These are phyloP conservation scores for Anthoscopus minutus DNA, from an alignment of 2,113 vertebrate species.

Conservation along the genomic window DNA sequence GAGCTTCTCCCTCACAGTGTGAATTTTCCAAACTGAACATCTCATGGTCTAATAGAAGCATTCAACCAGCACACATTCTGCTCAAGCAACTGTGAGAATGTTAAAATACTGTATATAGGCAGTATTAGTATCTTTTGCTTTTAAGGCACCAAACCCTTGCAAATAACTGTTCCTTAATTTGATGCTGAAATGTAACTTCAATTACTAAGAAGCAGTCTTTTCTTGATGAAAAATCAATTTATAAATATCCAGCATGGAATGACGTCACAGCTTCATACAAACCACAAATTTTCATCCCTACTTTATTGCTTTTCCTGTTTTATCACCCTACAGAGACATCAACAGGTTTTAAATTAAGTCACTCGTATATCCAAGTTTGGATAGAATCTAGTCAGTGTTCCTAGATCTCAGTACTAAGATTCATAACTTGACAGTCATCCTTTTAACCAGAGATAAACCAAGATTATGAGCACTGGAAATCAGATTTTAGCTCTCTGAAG, in stretches of 20 bases:
- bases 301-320: neutral
- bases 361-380: neutral
- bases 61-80: neutral
- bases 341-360: neutral
- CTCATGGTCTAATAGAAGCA: slow-evolving; percentile 9
- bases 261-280: neutral
- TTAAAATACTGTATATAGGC: neutral
- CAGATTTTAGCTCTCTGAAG: neutral
- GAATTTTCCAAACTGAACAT: neutral
- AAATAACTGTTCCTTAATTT: slow-evolving; percentile 16
- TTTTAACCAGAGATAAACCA: neutral
- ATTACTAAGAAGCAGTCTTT: neutral
- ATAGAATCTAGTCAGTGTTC: neutral
- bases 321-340: neutral
- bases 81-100: neutral
- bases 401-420: neutral
- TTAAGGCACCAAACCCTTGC: neutral
- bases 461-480: neutral
- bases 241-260: neutral
- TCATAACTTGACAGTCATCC: neutral
- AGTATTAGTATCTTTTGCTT: neutral
- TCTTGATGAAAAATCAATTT: neutral
- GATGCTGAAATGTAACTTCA: neutral
- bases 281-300: neutral
- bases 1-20: neutral